A percentile compares a stretch with the other conserved stretches of the same genome.
These are phyloP conservation scores for Pangasius larnaudii DNA, from an alignment of 2,797 vertebrate genomes.

Conservation along the genomic window DNA sequence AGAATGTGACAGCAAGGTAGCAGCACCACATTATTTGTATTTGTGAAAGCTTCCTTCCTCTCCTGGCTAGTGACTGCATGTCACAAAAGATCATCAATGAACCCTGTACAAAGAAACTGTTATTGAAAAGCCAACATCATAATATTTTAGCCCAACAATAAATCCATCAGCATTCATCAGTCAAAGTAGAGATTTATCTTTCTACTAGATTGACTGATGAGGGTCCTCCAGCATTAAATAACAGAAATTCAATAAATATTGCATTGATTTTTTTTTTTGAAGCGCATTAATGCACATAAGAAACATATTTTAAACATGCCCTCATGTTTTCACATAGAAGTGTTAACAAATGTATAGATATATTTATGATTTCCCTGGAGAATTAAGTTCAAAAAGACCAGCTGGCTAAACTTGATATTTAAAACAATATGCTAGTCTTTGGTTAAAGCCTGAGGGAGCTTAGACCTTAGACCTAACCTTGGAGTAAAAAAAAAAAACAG, in stretches of 20 bases:
- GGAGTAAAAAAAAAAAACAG: conserved; percentile 21
- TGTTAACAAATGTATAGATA: conserved; percentile 19
- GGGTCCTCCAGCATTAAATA: not conserved
- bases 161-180: conserved; percentile 51
- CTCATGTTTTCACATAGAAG: conserved; percentile 16
- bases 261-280: not conserved
- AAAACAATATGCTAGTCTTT: conserved; percentile 35
- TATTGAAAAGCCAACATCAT: conserved; percentile 39
- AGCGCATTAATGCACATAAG: not conserved
- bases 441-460: conserved; percentile 41
- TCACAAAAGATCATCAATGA: conserved; percentile 5
- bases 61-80: conserved; percentile 13
- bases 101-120: not conserved
- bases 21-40: conserved; percentile 43
- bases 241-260: not conserved
- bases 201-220: not conserved
- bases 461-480: conserved; percentile 13
- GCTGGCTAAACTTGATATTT: conserved; percentile 39
- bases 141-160: conserved; percentile 56
- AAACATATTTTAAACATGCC: not conserved
- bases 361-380: conserved; percentile 30
- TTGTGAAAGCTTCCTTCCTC: conserved; percentile 24
- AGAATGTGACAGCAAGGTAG: conserved; percentile 1
- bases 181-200: not conserved
- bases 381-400: conserved; percentile 37